Evolutionary conservation across 2,797 vertebrate species (phyloP).

Genomic region (Fistularia tabacaria): DNA sequence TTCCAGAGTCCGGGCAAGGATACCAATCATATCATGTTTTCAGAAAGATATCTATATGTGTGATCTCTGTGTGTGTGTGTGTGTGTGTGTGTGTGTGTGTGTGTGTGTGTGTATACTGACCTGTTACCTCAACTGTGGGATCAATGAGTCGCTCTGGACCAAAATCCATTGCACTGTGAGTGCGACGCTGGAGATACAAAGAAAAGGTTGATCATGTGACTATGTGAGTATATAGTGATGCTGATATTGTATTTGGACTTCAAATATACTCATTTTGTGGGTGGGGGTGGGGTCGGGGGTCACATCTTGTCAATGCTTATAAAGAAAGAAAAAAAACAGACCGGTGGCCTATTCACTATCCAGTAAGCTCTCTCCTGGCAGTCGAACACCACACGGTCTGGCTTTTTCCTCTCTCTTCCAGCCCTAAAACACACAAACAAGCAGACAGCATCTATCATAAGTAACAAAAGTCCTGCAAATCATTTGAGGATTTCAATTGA

Average conservation of each 20-base stretch:
- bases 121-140: constrained; percentile 87
- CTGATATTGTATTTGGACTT: neutral
- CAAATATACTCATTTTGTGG: neutral
- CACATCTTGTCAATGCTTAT: neutral
- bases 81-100: constrained; percentile 16
- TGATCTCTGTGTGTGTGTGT: constrained; percentile 17
- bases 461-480: neutral
- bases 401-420: constrained; percentile 84
- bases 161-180: constrained; percentile 81
- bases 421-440: constrained; percentile 69
- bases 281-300: neutral
- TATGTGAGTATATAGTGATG: neutral
- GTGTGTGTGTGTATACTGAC: constrained; percentile 67
- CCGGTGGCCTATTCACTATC: constrained; percentile 89
- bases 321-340: constrained; percentile 66
- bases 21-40: too few relatives aligned
- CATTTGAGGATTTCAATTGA: neutral
- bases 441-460: constrained; percentile 21
- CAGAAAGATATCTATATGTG: neutral
- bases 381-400: constrained; percentile 86
- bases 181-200: constrained; percentile 66
- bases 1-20: too few relatives aligned
- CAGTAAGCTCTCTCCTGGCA: constrained; percentile 96
- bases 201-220: neutral
- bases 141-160: constrained; percentile 83